Evolutionary conservation across 2,888 invertebrate genomes (phyloP), one percentile per base, ranked within the genome.

Genomic region (Drepanosiphum platanoidis): DNA sequence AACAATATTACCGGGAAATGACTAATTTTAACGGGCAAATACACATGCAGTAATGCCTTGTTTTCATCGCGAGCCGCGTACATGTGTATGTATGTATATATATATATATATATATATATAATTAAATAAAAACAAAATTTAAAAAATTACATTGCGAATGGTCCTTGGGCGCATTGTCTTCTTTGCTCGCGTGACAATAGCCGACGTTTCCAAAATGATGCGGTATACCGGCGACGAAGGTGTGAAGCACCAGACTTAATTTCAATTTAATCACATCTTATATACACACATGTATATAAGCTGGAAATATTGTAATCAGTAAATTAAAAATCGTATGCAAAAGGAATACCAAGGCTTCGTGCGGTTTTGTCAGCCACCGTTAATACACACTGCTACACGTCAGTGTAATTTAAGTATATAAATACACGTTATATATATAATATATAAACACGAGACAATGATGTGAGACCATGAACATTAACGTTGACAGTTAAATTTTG

Each of bases 1-100:
- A 83, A 83, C 68, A 83, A 68, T 84, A 77, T 84, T 84, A 75
- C 83, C 83, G 83, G 83, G 83, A 84, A 84, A 84, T 77, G 83
- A 77, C 64, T 84, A 84, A 84, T 84, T 84, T 84, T 68, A 84
- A 77, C 39, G 75, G 66, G 22, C 75, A 77, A 77, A 84, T 52
- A 68, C 83, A 58, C n/a, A 52, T 68, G 22, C 1, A 11, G 42
- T 52, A 83, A 83, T 64, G 42, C 32, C 32, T 82, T 64, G 82
- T 82, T 82, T 82, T 72, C 27, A 72, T 82, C 82, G 9, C 32
- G 32, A 72, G 32, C n/a, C n/a, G 64, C 22, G 42, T 66, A 13
- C 27, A 8, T n/a, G 27, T 61, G 27, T 27, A 8, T 27, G 5
- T 42, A 11, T 42, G 42, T 42, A 11, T 42, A 11, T 7, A 11